Percentiles rank a stretch among this genome's conserved stretches.
phyloP scores from a whole-genome alignment of 2,113 vertebrate species.

The Pterocles gutturalis region DNA sequence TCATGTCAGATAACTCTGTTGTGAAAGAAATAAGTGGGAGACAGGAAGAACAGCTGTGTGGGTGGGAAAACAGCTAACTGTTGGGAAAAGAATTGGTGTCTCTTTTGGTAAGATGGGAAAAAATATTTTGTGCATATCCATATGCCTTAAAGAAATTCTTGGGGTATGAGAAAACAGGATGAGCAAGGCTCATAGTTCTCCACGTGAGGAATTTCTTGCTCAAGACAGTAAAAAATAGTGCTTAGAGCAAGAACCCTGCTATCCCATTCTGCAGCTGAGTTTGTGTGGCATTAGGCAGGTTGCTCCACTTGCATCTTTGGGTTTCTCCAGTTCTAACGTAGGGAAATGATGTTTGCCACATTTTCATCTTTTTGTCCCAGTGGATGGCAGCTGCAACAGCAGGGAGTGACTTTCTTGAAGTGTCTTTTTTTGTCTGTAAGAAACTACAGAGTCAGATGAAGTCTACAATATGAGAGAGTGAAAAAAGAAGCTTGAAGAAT shows the following conservation, averaged over 20 bases:
- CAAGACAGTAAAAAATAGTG: neutral
- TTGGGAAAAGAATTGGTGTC: neutral
- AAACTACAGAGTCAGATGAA: neutral
- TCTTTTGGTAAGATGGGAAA: neutral
- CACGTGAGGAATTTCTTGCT: neutral
- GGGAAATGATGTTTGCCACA: neutral
- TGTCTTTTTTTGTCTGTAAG: neutral
- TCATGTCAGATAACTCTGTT: neutral
- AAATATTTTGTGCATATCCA: neutral
- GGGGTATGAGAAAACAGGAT: neutral
- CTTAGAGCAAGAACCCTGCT: neutral
- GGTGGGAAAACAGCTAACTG: neutral
- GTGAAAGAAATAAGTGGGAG: neutral
- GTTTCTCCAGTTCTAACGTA: neutral
- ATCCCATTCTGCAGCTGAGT: neutral
- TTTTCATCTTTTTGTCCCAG: neutral
- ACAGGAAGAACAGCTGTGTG: neutral
- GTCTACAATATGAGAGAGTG: neutral
- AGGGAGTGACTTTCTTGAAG: neutral
- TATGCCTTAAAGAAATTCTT: neutral
- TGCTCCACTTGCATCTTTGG: neutral
- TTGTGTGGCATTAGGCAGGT: neutral
- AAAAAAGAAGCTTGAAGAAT: neutral
- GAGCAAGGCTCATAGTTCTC: neutral
- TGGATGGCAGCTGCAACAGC: neutral